Evolutionary conservation across 2,888 invertebrate genomes (phyloP), one percentile per base, ranked within the genome.

Genomic region (Drosophila fungiperda): DNA sequence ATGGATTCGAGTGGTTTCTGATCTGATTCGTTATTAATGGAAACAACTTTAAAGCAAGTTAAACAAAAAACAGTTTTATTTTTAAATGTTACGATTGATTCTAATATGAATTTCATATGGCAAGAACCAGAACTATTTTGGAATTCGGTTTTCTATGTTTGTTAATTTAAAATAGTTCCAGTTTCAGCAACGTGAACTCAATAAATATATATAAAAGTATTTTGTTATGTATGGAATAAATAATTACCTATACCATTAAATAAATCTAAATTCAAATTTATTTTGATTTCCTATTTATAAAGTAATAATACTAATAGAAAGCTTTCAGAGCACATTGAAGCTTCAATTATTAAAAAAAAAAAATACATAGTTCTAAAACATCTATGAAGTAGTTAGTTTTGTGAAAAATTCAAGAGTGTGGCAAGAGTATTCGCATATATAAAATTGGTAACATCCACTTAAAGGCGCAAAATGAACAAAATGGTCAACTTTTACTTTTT

Each of bases 401-500:
- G n/a, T 29, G 29, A 29, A 29, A 29, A 29, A 29, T 29, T 29
- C 29, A 29, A 29, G 29, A 29, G 29, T 29, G 29, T 29, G 50
- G 70, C 53, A 68, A 62, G 20, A 29, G 15, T 35, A 23, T 50
- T 52, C n/a, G 33, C 8, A 53, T 45, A 45, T 23, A 15, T 23
- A 45, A 45, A 7, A 52, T 26, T 40, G 54, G 63, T 73, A 50
- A 53, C 72, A 67, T 54, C 57, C 64, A 58, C 40, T 65, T 70
- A 29, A 62, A 72, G 54, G 68, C 67, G 48, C 45, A 80, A 60
- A 58, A 52, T 71, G 57, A 54, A 60, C 75, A 60, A 60, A 68
- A 72, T 76, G 65, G 72, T 78, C 66, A 71, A 85, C 85, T 85
- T 85, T 87, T 85, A 87, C 85, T 85, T 87, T 85, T 76, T 73